phyloP scores from a whole-genome alignment of 2,888 invertebrate genomes.

The Masnerella sp. region DNA sequence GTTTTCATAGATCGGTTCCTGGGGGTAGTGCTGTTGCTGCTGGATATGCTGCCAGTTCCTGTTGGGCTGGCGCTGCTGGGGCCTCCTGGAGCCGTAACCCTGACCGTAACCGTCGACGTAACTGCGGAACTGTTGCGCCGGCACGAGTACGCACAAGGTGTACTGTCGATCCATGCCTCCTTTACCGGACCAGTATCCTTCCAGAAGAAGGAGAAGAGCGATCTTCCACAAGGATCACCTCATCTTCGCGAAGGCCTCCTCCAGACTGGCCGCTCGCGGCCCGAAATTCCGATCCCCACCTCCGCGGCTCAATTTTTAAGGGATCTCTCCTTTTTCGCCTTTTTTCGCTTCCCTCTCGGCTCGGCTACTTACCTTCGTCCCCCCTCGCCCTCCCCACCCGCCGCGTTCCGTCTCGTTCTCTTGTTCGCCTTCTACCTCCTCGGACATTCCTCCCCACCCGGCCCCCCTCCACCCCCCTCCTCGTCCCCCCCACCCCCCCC shows the following conservation, averaged over 20 bases:
- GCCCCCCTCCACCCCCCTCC: conserved; percentile 20
- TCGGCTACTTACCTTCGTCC: conserved; percentile 55
- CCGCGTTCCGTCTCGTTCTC: conserved; percentile 52
- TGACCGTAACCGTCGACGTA: conserved; percentile 73
- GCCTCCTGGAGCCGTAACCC: conserved; percentile 62
- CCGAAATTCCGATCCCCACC: conserved; percentile 78
- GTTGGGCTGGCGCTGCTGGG: conserved; percentile 34
- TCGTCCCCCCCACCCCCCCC: conserved; percentile 44
- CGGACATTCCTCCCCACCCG: conserved; percentile 39
- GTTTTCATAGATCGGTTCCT: conserved; percentile 75
- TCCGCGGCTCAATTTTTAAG: conserved; percentile 76
- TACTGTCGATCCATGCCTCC: conserved; percentile 77
- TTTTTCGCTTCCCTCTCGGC: conserved; percentile 62
- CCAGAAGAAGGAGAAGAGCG: too few relatives aligned
- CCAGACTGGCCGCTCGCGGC: conserved; percentile 77
- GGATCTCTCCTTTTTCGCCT: conserved; percentile 73
- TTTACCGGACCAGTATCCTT: conserved; percentile 47
- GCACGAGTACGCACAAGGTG: conserved; percentile 76
- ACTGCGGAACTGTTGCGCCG: conserved; percentile 76
- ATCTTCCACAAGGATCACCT: conserved; percentile 71
- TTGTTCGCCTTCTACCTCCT: conserved; percentile 41
- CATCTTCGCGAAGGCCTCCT: conserved; percentile 76
- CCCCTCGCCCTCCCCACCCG: conserved; percentile 20
- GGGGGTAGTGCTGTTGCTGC: conserved; percentile 52
- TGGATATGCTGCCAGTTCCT: conserved; percentile 20